Evolutionary conservation across 2,113 vertebrate genomes (phyloP), one percentile per base, ranked within the genome.

Genomic region (Oophaga pumilio): DNA sequence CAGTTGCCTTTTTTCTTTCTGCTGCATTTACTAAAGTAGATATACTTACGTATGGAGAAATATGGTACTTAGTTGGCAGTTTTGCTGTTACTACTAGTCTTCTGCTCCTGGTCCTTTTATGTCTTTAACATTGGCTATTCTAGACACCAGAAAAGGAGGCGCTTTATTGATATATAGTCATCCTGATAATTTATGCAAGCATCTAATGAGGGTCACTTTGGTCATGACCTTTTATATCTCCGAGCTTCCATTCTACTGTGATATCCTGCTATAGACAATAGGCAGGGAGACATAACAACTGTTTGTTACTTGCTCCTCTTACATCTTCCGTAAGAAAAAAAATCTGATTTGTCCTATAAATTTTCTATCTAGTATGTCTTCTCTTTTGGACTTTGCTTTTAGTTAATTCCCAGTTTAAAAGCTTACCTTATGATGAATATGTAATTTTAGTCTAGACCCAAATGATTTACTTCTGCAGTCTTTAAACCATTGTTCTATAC

Each of bases 401-500:
- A 18, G 43, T 43, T 73, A 20, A 49, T 73, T 8, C 14, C 28
- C 33, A 33, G 26, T 33, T 71, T 4, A 8, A 73, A 73, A 18
- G 15, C 69, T 10, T 10, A 43, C 18, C 50, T 43, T 4, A 50
- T 50, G 2, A 49, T 50, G 50, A 22, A 50, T 74, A 50, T 50
- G 71, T 74, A 17, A 74, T 74, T 74, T 74, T 74, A 50, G 33
- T 50, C 43, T 74, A 11, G 43, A 33, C 18, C 43, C 71, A 11
- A 15, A 74, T 74, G 71, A 74, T 74, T 74, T 74, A 74, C 71
- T 50, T 74, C 71, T 74, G 18, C 17, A 50, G 71, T 50, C 71
- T 50, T 50, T 50, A 22, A 74, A 22, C 71, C 1, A 74, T 74
- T 74, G 71, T 74, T 74, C 71, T 50, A 49, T 50, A 74, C 71